These are phyloP conservation scores for Semotilus atromaculatus DNA, from an alignment of 2,797 vertebrate species.

Conservation along the genomic window DNA sequence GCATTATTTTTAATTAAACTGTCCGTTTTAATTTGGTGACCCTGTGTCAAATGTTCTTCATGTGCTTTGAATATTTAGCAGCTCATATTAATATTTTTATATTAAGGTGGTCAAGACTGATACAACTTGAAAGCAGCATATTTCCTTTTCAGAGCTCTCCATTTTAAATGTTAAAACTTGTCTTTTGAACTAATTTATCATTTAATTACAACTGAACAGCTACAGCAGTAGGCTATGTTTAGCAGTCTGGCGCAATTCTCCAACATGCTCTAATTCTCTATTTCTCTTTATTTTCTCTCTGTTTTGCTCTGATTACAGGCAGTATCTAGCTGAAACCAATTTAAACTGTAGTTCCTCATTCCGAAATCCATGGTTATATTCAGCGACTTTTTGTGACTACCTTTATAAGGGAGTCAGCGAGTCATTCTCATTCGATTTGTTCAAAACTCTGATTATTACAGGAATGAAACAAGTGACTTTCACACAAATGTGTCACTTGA, in stretches of 20 bases:
- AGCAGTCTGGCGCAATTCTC: background rate
- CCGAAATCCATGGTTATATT: background rate
- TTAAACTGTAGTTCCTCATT: background rate
- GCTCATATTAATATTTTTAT: conserved; percentile 9
- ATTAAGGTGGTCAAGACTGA: conserved; percentile 8
- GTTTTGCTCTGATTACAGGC: background rate
- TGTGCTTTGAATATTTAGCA: conserved; percentile 20
- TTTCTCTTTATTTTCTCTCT: background rate
- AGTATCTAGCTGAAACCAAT: background rate
- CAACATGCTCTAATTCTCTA: background rate
- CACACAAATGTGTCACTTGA: background rate
- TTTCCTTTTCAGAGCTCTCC: conserved; percentile 5
- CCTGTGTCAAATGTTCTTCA: conserved; percentile 1
- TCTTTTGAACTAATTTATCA: conserved; percentile 36
- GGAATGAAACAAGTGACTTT: background rate
- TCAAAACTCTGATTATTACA: background rate
- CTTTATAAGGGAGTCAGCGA: no score
- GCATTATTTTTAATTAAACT: conserved; percentile 33
- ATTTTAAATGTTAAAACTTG: background rate
- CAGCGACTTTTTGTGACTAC: background rate
- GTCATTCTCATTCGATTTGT: background rate
- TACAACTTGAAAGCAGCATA: conserved; percentile 21
- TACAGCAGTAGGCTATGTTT: background rate
- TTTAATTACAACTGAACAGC: conserved; percentile 14
- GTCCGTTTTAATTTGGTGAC: conserved; percentile 21